Evolutionary conservation across 2,113 vertebrate species (phyloP).

Genomic region (Opisthocomus hoazin): DNA sequence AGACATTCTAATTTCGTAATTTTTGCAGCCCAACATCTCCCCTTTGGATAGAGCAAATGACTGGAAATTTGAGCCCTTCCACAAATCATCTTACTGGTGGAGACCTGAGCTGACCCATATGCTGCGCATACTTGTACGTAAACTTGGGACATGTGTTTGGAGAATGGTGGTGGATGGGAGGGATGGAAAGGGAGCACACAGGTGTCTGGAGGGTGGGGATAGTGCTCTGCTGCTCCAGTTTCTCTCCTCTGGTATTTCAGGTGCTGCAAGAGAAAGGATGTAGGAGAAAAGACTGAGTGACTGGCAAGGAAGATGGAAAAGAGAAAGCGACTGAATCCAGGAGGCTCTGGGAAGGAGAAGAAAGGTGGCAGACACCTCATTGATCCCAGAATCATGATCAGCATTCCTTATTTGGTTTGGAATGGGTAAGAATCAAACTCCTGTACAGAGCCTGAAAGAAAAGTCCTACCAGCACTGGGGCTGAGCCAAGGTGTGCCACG

Average conservation of each 20-base stretch:
- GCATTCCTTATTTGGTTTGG: neutral
- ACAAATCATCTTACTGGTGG: neutral
- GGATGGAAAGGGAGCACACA: neutral
- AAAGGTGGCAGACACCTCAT: neutral
- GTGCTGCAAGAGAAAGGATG: neutral
- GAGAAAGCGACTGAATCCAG: neutral
- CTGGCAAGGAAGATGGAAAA: neutral
- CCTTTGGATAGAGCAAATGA: neutral
- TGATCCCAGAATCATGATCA: neutral
- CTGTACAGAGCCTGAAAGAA: neutral
- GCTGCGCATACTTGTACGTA: neutral
- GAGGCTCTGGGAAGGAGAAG: neutral
- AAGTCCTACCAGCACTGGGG: neutral
- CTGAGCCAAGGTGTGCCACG: neutral
- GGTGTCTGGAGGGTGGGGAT: neutral
- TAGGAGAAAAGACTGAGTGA: neutral
- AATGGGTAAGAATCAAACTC: neutral
- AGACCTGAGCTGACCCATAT: neutral
- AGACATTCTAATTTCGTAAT: neutral
- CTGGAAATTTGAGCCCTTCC: neutral
- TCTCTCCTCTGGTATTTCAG: fast-evolving
- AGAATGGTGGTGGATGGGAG: neutral
- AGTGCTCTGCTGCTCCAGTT: neutral
- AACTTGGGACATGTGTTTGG: neutral
- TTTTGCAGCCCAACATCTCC: neutral